phyloP scores from a whole-genome alignment of 2,888 invertebrate species.

The Dryobota labecula region DNA sequence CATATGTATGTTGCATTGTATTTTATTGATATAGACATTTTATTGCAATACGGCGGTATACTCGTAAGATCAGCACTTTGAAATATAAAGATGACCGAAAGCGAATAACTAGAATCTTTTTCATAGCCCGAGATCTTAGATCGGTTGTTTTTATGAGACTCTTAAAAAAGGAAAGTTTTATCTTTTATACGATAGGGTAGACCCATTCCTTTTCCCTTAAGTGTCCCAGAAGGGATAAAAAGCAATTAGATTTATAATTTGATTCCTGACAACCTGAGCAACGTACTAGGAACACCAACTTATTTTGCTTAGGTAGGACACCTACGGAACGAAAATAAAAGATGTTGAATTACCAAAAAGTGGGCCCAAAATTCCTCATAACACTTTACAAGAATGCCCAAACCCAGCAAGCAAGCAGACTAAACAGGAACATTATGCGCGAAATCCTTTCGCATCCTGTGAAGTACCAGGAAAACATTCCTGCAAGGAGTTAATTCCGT shows the following conservation, averaged over 20 bases:
- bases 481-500: constrained; percentile 35
- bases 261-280: background rate
- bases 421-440: background rate
- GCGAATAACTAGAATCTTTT: background rate
- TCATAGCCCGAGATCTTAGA: background rate
- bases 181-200: constrained; percentile 15
- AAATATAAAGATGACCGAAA: background rate
- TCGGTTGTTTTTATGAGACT: constrained; percentile 18
- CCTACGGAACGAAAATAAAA: background rate
- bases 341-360: background rate
- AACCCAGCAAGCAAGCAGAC: background rate
- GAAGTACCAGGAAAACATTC: constrained; percentile 47
- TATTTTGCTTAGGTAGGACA: background rate
- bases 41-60: constrained; percentile 24
- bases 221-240: background rate
- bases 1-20: constrained; percentile 49
- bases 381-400: background rate
- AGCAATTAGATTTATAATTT: constrained; percentile 19
- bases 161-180: constrained; percentile 21
- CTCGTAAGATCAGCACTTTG: background rate
- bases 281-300: background rate
- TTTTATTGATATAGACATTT: constrained; percentile 40
- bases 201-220: background rate
- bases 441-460: background rate
- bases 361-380: background rate